phyloP scores from a whole-genome alignment of 2,113 vertebrate species.

The Lonchura striata region DNA sequence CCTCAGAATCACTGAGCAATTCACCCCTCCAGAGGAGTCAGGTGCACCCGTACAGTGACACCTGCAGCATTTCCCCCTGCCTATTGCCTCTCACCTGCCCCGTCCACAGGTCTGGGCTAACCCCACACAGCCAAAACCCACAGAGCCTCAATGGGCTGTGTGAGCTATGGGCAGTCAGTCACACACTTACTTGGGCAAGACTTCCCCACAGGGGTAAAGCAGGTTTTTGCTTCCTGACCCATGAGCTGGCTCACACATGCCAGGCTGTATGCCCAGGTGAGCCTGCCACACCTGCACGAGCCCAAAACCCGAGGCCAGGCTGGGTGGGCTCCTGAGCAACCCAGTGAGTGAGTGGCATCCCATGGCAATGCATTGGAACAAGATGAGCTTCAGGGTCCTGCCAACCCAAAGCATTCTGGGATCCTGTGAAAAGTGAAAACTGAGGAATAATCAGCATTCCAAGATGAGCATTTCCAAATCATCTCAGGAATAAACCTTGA shows the following conservation, averaged over 20 bases:
- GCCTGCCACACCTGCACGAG: neutral
- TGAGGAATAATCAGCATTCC: neutral
- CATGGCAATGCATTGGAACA: fast-evolving
- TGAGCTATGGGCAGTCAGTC: neutral
- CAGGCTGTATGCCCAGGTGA: neutral
- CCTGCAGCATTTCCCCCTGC: too few species aligned
- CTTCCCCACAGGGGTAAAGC: too few species aligned
- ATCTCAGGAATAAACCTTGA: neutral
- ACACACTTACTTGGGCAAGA: neutral
- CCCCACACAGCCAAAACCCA: neutral
- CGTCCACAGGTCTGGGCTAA: too few species aligned
- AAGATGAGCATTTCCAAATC: neutral
- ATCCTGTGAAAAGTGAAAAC: neutral
- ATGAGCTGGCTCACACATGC: neutral
- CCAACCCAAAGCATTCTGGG: neutral
- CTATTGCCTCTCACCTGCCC: too few species aligned
- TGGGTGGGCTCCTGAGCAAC: neutral
- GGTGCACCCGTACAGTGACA: too few species aligned
- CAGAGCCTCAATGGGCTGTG: neutral
- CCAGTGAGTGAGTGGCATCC: neutral
- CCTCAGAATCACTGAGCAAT: too few species aligned
- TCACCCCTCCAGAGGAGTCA: too few species aligned
- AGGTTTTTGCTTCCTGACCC: neutral
- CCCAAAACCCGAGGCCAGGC: neutral
- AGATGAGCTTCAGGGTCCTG: neutral